phyloP scores from a whole-genome alignment of 2,797 vertebrate species.

The Ciconia nigra region DNA sequence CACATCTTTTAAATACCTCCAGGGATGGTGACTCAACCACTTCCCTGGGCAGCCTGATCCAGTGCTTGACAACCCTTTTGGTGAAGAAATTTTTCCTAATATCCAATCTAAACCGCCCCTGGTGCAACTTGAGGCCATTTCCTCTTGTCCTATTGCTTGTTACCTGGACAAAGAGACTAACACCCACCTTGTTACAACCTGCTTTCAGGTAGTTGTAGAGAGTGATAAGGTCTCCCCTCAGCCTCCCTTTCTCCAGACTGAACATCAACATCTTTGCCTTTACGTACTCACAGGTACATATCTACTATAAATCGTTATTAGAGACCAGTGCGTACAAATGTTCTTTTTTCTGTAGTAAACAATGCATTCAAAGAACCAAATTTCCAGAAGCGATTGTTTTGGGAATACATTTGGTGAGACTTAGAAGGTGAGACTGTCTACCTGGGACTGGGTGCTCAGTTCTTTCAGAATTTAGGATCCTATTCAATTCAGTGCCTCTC shows the following conservation, averaged over 20 bases:
- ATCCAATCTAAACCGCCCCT: too few relatives aligned
- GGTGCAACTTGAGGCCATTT: too few relatives aligned
- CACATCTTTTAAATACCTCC: too few relatives aligned
- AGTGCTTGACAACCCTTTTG: too few relatives aligned
- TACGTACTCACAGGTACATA: not conserved
- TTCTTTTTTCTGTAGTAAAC: not conserved
- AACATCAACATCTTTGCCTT: not conserved
- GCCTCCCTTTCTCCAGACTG: not conserved
- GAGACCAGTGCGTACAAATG: not conserved
- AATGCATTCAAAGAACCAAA: not conserved
- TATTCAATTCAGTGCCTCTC: not conserved
- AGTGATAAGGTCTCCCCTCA: too few relatives aligned
- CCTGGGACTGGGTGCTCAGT: not conserved
- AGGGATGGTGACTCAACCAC: too few relatives aligned
- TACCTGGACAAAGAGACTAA: too few relatives aligned
- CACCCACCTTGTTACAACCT: too few relatives aligned
- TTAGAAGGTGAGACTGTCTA: not conserved
- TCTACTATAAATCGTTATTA: not conserved
- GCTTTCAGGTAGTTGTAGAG: too few relatives aligned
- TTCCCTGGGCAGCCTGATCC: too few relatives aligned
- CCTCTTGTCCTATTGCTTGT: too few relatives aligned
- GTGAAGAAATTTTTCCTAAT: too few relatives aligned
- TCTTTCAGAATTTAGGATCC: not conserved
- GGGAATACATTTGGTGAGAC: not conserved
- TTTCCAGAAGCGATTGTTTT: not conserved